Base-by-base conservation (phyloP, 64 coral and sea anemone genomes). In the Pachyseris speciosa region DNA sequence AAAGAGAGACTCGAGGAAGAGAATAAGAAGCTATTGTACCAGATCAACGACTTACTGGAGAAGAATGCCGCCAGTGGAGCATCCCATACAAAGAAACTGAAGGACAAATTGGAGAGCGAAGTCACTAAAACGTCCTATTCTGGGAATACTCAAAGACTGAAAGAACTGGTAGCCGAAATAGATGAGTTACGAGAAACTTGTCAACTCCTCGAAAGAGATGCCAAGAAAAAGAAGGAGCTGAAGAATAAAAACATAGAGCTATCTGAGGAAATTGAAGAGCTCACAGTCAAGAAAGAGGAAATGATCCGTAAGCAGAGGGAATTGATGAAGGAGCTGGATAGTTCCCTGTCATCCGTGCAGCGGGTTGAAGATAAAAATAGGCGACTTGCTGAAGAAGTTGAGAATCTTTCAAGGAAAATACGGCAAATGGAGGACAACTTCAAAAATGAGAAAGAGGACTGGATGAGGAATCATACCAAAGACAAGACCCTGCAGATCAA, bases 341-440 rank as follows among this genome's bases (percentile, higher is more conserved):
- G 85, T 31, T 85, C 92, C 26, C 70, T 89, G 22, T 83, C 85
- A 57, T 72, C 88, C 28, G 69, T 94, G 15, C 78, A 84, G 38
- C 85, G 72, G 36, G 26, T 89, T 9, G 85, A 90, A 50, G 92
- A 94, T 22, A 94, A 98, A 22, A 98, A 98, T 48, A 85, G 89
- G 43, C 61, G 84, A 64, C 52, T 98, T 31, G 67, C 77, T 4
- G 66, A 85, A 19, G 96, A 95, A 47, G 91, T 92, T 19, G 89
- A 92, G 30, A 93, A 63, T 47, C 66, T 89, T 67, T 93, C 95
- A 30, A 78, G 86, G 24, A 93, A 84, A 48, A 96, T 96, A 34
- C 80, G 95, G n/a, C 79, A 93, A 57, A 96, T 96, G 95, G 95
- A 96, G 19, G 86, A 96, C 11, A 79, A 55, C 16, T 96, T 93